A percentile compares a stretch with the other conserved stretches of the same genome.
Evolutionary conservation across 2,888 invertebrate genomes (phyloP).

Genomic region (Lordiphosa andalusiaca): DNA sequence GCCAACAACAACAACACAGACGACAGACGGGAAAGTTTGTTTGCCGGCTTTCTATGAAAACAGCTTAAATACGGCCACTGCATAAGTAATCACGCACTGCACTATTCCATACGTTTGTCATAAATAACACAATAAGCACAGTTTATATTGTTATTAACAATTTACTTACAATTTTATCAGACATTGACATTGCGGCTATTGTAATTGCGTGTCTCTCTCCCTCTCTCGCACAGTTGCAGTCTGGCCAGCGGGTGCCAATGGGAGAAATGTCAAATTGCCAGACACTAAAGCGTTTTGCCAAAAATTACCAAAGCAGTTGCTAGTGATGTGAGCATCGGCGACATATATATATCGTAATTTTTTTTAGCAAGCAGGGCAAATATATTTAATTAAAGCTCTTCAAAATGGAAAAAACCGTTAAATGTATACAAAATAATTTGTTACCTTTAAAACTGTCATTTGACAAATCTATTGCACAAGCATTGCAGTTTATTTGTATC

Average conservation of each 20-base stretch:
- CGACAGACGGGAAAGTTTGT: too few relatives aligned
- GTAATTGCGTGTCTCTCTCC: slow-evolving; percentile 24
- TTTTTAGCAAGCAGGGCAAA: too few relatives aligned
- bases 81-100: not conserved
- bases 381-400: too few relatives aligned
- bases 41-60: slow-evolving; percentile 39
- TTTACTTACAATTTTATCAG: slow-evolving; percentile 70
- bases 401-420: too few relatives aligned
- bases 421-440: too few relatives aligned
- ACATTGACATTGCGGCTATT: slow-evolving; percentile 46
- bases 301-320: not conserved
- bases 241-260: slow-evolving; percentile 27
- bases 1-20: too few relatives aligned
- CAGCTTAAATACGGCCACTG: not conserved
- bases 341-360: too few relatives aligned
- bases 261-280: not conserved
- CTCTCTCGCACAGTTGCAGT: slow-evolving; percentile 28
- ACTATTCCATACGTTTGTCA: not conserved
- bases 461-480: too few relatives aligned
- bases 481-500: too few relatives aligned
- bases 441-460: too few relatives aligned
- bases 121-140: not conserved
- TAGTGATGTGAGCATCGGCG: too few relatives aligned
- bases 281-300: not conserved
- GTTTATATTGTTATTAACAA: slow-evolving; percentile 25